A percentile compares a stretch with the other conserved stretches of the same genome.
phyloP scores from a whole-genome alignment of 2,113 vertebrate genomes.

The Sclerurus mexicanus region DNA sequence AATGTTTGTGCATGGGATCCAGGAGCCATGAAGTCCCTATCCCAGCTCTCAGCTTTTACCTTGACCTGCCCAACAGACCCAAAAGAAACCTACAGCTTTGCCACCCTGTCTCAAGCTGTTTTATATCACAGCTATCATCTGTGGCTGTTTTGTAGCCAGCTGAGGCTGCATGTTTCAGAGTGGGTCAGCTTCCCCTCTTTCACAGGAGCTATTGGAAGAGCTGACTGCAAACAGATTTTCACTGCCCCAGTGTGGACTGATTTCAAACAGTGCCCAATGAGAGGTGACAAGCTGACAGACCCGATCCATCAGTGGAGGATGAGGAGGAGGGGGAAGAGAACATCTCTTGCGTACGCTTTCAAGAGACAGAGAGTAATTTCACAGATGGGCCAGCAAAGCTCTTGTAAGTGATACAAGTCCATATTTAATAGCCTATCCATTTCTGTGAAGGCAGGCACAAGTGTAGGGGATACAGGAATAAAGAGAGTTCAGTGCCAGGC shows the following conservation, averaged over 20 bases:
- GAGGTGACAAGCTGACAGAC: constrained; percentile 78
- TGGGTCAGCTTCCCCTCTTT: constrained; percentile 57
- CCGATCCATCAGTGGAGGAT: constrained; percentile 56
- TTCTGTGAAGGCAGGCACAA: not conserved
- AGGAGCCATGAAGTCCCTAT: not conserved
- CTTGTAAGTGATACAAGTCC: constrained; percentile 30
- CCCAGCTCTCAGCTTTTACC: not conserved
- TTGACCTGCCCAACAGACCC: not conserved
- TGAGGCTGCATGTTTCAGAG: constrained; percentile 54
- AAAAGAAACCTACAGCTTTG: not conserved
- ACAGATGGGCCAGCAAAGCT: constrained; percentile 30
- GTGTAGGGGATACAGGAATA: not conserved
- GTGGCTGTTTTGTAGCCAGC: not conserved
- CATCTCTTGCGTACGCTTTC: not conserved
- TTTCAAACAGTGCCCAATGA: constrained; percentile 72
- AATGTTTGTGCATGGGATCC: not conserved
- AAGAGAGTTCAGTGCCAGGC: not conserved
- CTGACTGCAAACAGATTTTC: constrained; percentile 78
- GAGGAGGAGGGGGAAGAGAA: not conserved
- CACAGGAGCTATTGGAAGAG: constrained; percentile 64
- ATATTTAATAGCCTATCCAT: constrained; percentile 49
- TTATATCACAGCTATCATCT: not conserved
- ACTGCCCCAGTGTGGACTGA: constrained; percentile 65
- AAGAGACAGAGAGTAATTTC: constrained; percentile 40
- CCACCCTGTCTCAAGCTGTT: not conserved